A percentile compares a stretch with the other conserved stretches of the same genome.
These are phyloP conservation scores for Aelia acuminata DNA, from an alignment of 2,888 invertebrate species.

Conservation along the genomic window DNA sequence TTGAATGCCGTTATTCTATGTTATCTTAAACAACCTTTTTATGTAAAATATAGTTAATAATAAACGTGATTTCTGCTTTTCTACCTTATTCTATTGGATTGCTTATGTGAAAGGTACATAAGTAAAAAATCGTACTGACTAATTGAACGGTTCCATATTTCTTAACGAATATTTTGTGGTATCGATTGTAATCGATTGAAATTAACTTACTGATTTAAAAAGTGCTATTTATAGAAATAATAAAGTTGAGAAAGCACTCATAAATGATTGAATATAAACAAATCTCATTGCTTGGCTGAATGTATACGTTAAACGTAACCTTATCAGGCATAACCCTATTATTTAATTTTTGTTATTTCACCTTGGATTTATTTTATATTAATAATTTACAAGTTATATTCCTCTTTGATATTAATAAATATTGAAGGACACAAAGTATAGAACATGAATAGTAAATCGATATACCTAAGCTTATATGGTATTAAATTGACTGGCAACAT, in stretches of 20 bases:
- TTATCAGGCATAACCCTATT: not conserved
- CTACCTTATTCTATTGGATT: no score
- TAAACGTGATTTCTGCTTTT: no score
- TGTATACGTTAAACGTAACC: not conserved
- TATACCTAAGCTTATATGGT: conserved; percentile 23
- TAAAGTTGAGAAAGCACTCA: not conserved
- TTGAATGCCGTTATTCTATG: no score
- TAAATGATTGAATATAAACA: not conserved
- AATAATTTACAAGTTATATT: not conserved
- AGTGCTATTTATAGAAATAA: not conserved
- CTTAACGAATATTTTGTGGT: not conserved
- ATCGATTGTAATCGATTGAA: conserved; percentile 11
- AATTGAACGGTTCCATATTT: not conserved
- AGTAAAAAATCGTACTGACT: no score
- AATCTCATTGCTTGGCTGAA: not conserved
- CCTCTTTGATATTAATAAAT: not conserved
- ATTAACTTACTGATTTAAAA: not conserved
- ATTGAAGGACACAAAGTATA: not conserved
- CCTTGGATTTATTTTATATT: not conserved
- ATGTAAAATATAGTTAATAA: no score
- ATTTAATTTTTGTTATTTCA: not conserved
- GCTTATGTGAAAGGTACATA: no score
- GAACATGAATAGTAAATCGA: not conserved
- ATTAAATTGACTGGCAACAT: conserved; percentile 53
- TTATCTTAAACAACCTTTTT: no score